These are phyloP conservation scores for Tubulanus polymorphus DNA, from an alignment of 2,888 invertebrate genomes.

Conservation along the genomic window DNA sequence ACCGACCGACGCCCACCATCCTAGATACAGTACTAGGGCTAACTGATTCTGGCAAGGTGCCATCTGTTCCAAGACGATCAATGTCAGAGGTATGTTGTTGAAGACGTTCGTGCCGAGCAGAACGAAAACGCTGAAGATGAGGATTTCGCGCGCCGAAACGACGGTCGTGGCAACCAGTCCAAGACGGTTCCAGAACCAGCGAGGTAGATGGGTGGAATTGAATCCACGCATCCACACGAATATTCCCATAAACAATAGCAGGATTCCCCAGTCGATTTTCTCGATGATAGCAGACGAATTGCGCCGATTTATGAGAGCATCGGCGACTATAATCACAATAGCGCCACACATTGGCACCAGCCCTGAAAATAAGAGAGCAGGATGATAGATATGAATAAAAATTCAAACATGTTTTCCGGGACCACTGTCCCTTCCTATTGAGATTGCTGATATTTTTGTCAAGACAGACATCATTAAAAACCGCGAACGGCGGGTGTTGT, in stretches of 20 bases:
- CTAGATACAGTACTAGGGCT: constrained; percentile 21
- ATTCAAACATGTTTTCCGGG: too few species aligned
- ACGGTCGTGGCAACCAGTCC: constrained; percentile 12
- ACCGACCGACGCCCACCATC: constrained; percentile 24
- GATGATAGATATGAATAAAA: background rate
- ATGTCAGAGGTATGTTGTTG: constrained; percentile 25
- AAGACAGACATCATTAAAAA: too few species aligned
- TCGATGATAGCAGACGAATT: constrained; percentile 12
- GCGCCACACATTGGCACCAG: constrained; percentile 23
- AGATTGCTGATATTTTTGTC: too few species aligned
- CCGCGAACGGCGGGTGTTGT: too few species aligned
- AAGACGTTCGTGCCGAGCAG: constrained; percentile 23
- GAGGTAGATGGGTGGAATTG: constrained; percentile 21
- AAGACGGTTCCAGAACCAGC: constrained; percentile 18
- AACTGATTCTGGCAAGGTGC: constrained; percentile 20
- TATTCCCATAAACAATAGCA: constrained; percentile 25
- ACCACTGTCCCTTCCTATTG: too few species aligned
- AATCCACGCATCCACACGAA: constrained; percentile 26
- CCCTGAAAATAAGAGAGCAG: constrained; percentile 15
- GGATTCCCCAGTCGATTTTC: constrained; percentile 22
- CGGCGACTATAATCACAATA: constrained; percentile 15
- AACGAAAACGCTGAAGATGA: constrained; percentile 16
- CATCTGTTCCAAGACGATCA: constrained; percentile 23
- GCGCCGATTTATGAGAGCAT: constrained; percentile 19
- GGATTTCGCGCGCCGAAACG: constrained; percentile 4